Base-by-base conservation (phyloP, 2,888 invertebrate species). In the Platynereis dumerilii region DNA sequence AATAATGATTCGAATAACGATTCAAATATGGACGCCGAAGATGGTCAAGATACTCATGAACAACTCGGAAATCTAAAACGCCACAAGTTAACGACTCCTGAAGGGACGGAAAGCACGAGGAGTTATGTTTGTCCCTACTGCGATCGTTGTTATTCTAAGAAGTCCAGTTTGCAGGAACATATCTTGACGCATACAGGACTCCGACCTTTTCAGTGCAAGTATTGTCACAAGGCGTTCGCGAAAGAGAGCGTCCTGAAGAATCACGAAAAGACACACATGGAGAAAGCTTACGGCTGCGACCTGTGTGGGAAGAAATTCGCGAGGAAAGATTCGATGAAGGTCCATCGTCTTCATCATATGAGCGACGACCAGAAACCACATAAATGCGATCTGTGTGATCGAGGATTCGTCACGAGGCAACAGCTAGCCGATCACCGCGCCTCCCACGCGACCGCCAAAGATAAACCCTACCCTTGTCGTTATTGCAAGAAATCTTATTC, bases 261-360 rank as follows among this genome's bases (percentile, higher is more conserved):
- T n/a, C 48, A 48, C 17, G 48, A 48, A 48, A 48, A 48, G 48
- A 48, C 7, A 48, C 48, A 48, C 48, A 48, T 22, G n/a, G 48
- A 48, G 22, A n/a, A 22, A 22, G 48, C 22, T 7, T 48, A 48
- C 22, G 22, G 17, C 3, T 48, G 48, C 22, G 48, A 22, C n/a
- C 5, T 48, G 3, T 48, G 48, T n/a, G 7, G 3, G 10, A 48
- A 48, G 48, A 48, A 48, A 7, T 48, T 48, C n/a, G 22, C 22
- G 3, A 5, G n/a, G 20, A 22, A 48, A 12, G 22, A 22, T n/a
- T 5, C 48, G 17, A n/a, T 48, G 48, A 48, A 48, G 17, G 20
- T n/a, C 3, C 48, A 48, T n/a, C 22, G 48, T n/a, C 7, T 20
- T 10, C 20, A 20, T n/a, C 48, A 48, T 22, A 5, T 22, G 5